Evolutionary conservation across 2,113 vertebrate genomes (phyloP), one percentile per base, ranked within the genome.

Genomic region (Vulpes vulpes): DNA sequence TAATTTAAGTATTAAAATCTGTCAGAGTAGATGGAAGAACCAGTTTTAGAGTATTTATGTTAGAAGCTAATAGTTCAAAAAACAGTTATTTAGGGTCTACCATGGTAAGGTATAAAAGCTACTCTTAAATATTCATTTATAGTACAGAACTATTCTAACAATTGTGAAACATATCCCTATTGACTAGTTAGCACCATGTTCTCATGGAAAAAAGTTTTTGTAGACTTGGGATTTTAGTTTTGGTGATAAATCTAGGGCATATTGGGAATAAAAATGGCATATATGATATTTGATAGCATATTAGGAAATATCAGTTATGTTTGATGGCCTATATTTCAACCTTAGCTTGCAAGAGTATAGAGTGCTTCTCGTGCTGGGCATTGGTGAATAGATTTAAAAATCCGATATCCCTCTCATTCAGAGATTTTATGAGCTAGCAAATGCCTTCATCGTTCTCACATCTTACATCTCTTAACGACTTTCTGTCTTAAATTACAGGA

Each of bases 51-150:
- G 83, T 43, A 81, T 82, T 89, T 80, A 60, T 74, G 14, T 93
- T 96, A 67, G 14, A 62, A 81, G 85, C 49, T 62, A 53, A 17
- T 71, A 94, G 53, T 91, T 94, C n/a, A 96, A 55, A 51, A 15
- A 80, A 35, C 10, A 85, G 30, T 86, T 95, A 74, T 35, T 94
- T 81, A 94, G 19, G 17, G 3, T 59, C 10, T 83, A 27, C 57
- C 89, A 38, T 43, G 25, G 73, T 97, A 22, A 80, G 23, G 27
- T 94, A 53, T 17, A 96, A 83, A 83, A 91, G 69, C 64, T 95
- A 76, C 19, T 95, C 32, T 96, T 94, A 53, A 82, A 53, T 73
- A 15, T 30, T 92, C 43, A 51, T 84, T 96, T 88, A 69, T 91
- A 69, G 67, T 89, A 91, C 11, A 97, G 64, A 96, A 65, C 53